Evolutionary conservation across 1,140 invertebrate species (phyloP), one percentile per base, ranked within the genome.

Genomic region (Lucilia sericata): DNA sequence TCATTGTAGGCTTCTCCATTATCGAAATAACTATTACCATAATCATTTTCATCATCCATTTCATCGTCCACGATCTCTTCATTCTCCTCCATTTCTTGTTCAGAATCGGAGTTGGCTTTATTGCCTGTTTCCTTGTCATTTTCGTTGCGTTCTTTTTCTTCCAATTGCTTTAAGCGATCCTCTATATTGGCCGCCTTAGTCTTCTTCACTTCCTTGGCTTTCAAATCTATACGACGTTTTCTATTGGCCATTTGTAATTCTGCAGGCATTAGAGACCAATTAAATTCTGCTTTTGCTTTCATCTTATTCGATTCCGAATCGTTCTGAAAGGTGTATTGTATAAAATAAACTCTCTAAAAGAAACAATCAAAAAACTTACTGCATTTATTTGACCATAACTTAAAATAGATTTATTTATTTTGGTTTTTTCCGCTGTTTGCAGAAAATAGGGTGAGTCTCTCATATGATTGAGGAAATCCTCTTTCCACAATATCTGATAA

Each of bases 1-100:
- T 97, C 96, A 87, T 96, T 94, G 91, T 96, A 97, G 36, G 93
- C 94, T 91, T 97, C 96, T 17, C 96, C 96, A 92, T 97, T 97
- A 90, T 97, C 96, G 91, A 97, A 97, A 88, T 96, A 97, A 88
- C 94, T 96, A 87, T 95, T 95, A 3, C 94, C 94, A 91, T 97
- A 97, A 91, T 95, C 94, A n/a, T 94, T 95, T 25, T 94, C 95
- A 85, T 95, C 94, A 86, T 95, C 94, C 93, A 95, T 94, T 88
- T 95, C 94, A 85, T 94, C 94, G 85, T 95, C 94, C 30, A 91
- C 76, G 30, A 93, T 92, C 1, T 93, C 92, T 19, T 93, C 91
- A 21, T 92, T 82, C 74, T 92, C 92, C 36, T 92, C 92, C 83
- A 92, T 90, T 7, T 92, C 92, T n/a, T 93, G 92, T 10, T 93